Evolutionary conservation across 2,888 invertebrate genomes (phyloP).

Genomic region (Uloborus plumipes): DNA sequence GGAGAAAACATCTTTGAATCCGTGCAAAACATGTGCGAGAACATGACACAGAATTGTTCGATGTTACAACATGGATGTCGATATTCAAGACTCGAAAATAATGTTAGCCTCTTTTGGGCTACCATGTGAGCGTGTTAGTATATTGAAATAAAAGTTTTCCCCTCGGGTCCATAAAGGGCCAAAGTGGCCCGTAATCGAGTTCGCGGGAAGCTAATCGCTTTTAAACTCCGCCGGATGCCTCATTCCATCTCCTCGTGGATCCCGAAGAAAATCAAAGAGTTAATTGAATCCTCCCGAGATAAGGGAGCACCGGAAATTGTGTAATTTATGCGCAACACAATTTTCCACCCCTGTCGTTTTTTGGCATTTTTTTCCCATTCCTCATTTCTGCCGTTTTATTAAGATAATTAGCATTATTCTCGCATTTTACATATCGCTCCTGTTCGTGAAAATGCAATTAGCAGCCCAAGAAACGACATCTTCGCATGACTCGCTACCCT

Average conservation of each 20-base stretch:
- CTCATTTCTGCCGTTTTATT: slow-evolving; percentile 57
- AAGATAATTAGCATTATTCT: slow-evolving; percentile 64
- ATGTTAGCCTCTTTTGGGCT: too few relatives aligned
- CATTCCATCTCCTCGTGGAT: slow-evolving; percentile 56
- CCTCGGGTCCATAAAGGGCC: too few relatives aligned
- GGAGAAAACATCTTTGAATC: too few relatives aligned
- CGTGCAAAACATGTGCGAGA: too few relatives aligned
- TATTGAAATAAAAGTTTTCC: too few relatives aligned
- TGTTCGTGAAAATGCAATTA: slow-evolving; percentile 63
- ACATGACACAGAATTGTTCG: too few relatives aligned
- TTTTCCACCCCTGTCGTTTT: slow-evolving; percentile 49
- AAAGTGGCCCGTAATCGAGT: slow-evolving; percentile 44
- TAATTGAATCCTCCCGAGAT: slow-evolving; percentile 55
- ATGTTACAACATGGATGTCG: too few relatives aligned
- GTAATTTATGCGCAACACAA: slow-evolving; percentile 61
- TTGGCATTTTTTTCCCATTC: slow-evolving; percentile 42
- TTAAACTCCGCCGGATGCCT: slow-evolving; percentile 53
- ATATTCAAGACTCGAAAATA: too few relatives aligned
- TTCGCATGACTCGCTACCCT: slow-evolving; percentile 42
- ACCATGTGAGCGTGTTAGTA: too few relatives aligned
- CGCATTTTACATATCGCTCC: slow-evolving; percentile 61
- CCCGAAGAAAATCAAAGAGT: slow-evolving; percentile 50
- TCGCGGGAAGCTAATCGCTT: slow-evolving; percentile 19
- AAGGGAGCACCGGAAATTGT: slow-evolving; percentile 50
- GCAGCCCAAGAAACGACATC: slow-evolving; percentile 61